Evolutionary conservation across 2,113 vertebrate genomes (phyloP), one percentile per base, ranked within the genome.

Genomic region (Paralichthys olivaceus): DNA sequence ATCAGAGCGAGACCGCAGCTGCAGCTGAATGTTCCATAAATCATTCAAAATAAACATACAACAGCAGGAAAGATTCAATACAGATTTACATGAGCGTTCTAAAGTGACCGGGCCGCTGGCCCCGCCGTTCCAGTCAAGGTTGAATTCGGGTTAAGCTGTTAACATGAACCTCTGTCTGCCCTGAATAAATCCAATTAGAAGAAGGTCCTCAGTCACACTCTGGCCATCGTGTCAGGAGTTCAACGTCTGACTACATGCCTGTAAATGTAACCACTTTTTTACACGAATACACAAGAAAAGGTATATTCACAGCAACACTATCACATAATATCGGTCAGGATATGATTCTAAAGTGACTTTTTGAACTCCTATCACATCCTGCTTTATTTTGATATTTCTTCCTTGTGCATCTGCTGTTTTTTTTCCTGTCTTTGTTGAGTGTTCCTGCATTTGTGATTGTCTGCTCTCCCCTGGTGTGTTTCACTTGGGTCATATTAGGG

Each of bases 1-100:
- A 20, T 34, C 45, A 51, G 25, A 59, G 22, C 3, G 1, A 54
- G 22, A 64, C 49, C 62, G 14, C 74, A 87, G 84, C 81, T 81
- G 80, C 63, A 0, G 49, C 49, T 22, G 60, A 58, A 70, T 61
- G 66, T 80, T 80, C 64, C 55, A 54, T 13, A 13, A 45, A 60
- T 77, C 17, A 60, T 56, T 86, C 72, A 60, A 49, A 55, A 6
- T 6, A 53, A 54, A 58, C 51, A 28, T 22, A n/a, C 34, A 45
- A 49, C 2, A 22, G 34, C 2, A 26, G 25, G 9, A 51, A 57
- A 51, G 56, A 23, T 17, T 0, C 32, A n/a, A 49, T 12, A 40
- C 4, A 1, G 0, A 63, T 71, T 62, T 11, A 26, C 59, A 32
- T 43, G 26, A 37, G 69, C 40, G 15, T n/a, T 34, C 8, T n/a